A percentile compares a stretch with the other conserved stretches of the same genome.
Evolutionary conservation across 2,797 vertebrate genomes (phyloP).

Genomic region (Allobates femoralis): DNA sequence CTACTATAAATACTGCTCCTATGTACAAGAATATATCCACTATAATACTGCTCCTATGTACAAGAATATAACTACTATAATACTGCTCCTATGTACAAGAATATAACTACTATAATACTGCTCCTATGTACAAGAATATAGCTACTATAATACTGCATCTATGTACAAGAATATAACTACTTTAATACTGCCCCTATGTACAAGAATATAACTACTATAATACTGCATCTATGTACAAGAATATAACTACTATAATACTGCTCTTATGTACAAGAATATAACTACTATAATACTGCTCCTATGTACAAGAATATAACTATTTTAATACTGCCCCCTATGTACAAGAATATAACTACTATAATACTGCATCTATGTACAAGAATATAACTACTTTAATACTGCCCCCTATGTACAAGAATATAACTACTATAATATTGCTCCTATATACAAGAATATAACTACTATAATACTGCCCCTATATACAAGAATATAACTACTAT

Average conservation of each 20-base stretch:
- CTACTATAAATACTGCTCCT: not conserved
- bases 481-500: not conserved
- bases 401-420: not conserved
- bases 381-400: not conserved
- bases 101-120: constrained; percentile 3
- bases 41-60: not conserved
- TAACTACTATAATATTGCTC: not conserved
- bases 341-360: constrained; percentile 3
- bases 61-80: constrained; percentile 1
- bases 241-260: too few species aligned
- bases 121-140: not conserved
- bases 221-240: not conserved
- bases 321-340: too few species aligned
- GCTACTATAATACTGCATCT: not conserved
- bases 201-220: constrained; percentile 13
- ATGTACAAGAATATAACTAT: too few species aligned
- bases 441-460: constrained; percentile 5
- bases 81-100: not conserved
- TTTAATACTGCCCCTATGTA: not conserved
- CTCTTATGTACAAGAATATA: too few species aligned
- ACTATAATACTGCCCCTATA: not conserved
- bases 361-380: not conserved
- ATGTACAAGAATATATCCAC: not conserved
- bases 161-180: not conserved
- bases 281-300: too few species aligned